Evolutionary conservation across 2,888 invertebrate genomes (phyloP).

Genomic region (Drosophila phalerata): DNA sequence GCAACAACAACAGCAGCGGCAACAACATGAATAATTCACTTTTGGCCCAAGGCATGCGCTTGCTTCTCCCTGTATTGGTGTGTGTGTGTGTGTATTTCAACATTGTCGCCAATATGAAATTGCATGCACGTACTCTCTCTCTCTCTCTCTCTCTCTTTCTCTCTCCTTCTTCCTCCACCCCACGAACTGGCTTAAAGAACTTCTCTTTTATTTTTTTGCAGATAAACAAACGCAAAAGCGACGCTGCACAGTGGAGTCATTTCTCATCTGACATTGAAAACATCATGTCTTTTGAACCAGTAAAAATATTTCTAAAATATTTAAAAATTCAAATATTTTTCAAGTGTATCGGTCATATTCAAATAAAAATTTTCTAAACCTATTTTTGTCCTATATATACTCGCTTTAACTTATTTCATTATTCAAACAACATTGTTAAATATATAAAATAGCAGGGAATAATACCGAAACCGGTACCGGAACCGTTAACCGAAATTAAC

Average conservation of each 20-base stretch:
- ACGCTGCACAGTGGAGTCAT: not conserved
- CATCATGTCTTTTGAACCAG: no score
- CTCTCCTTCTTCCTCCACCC: not conserved
- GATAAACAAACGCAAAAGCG: slow-evolving; percentile 17
- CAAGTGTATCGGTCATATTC: no score
- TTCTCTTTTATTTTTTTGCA: slow-evolving; percentile 10
- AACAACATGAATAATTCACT: slow-evolving; percentile 77
- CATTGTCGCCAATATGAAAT: slow-evolving; percentile 77
- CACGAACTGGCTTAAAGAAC: slow-evolving; percentile 20
- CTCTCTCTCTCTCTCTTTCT: not conserved
- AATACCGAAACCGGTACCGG: no score
- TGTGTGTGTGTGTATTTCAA: slow-evolving; percentile 48
- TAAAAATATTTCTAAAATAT: no score
- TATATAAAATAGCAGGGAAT: no score
- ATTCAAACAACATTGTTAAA: no score
- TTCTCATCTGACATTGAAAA: no score
- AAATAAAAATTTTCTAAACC: no score
- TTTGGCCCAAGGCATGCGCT: slow-evolving; percentile 73
- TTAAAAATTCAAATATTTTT: no score
- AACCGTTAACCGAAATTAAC: no score
- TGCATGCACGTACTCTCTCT: slow-evolving; percentile 69
- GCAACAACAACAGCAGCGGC: slow-evolving; percentile 22
- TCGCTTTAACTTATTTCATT: no score
- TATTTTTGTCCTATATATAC: no score
- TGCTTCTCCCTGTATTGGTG: slow-evolving; percentile 10